Conservation (phyloP, 2,797 vertebrate genomes). For the Hemibagrus guttatus region DNA sequence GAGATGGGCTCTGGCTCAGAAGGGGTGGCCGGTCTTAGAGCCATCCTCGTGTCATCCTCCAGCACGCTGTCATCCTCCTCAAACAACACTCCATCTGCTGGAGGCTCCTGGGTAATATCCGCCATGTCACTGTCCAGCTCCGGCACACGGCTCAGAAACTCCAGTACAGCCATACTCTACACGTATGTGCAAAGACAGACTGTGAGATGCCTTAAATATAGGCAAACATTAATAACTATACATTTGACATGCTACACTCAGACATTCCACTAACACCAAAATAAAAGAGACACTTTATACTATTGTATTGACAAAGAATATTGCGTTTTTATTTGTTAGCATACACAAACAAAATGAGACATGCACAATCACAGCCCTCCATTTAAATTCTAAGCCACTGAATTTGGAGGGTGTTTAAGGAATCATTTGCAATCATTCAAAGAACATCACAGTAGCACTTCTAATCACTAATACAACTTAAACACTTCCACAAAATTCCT, state of each 20-base stretch:
- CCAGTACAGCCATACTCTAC: slow-evolving; percentile 74
- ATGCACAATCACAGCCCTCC: neutral
- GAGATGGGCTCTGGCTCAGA: slow-evolving; percentile 78
- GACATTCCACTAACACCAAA: neutral
- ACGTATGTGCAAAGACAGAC: slow-evolving; percentile 57
- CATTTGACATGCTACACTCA: neutral
- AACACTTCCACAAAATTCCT: neutral
- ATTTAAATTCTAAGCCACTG: neutral
- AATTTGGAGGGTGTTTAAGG: neutral
- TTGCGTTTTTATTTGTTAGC: slow-evolving; percentile 44
- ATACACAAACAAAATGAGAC: slow-evolving; percentile 28
- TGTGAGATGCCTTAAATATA: neutral
- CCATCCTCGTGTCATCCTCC: slow-evolving; percentile 37
- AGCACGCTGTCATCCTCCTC: slow-evolving; percentile 58
- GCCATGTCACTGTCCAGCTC: slow-evolving; percentile 97
- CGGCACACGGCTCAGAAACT: slow-evolving; percentile 75
- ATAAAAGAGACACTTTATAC: neutral
- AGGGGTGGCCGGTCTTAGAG: slow-evolving; percentile 49
- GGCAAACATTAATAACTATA: neutral
- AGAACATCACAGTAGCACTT: neutral
- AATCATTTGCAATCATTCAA: neutral
- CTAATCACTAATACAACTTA: neutral
- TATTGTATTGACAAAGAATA: neutral
- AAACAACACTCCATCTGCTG: slow-evolving; percentile 67
- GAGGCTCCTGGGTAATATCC: slow-evolving; percentile 88